Conservation (phyloP, 2,113 vertebrate species). For the Malurus melanocephalus region DNA sequence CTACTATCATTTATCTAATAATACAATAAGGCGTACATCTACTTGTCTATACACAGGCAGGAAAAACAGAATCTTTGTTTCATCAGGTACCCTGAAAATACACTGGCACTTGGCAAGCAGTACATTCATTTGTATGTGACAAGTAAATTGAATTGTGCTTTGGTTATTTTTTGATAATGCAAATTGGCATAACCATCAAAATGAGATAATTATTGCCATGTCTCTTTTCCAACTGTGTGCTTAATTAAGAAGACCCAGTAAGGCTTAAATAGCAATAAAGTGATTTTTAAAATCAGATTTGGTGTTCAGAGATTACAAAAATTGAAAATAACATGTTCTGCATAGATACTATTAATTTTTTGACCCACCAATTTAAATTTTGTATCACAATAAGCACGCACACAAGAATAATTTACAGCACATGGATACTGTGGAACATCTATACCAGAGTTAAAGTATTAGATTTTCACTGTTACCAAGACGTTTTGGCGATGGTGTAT, state of each 20-base stretch:
- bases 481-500: background rate
- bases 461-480: background rate
- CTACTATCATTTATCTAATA: background rate
- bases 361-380: conserved; percentile 15
- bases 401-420: conserved; percentile 9
- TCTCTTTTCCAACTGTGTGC: conserved; percentile 45
- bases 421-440: background rate
- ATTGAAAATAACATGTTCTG: conserved; percentile 49
- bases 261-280: conserved; percentile 58
- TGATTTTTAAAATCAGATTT: conserved; percentile 63
- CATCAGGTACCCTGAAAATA: background rate
- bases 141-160: conserved; percentile 31
- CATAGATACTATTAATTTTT: conserved; percentile 42
- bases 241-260: conserved; percentile 62
- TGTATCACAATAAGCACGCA: conserved; percentile 30
- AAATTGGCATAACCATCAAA: conserved; percentile 38
- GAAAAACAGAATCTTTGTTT: conserved; percentile 2
- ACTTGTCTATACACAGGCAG: background rate
- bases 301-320: conserved; percentile 45
- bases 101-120: background rate
- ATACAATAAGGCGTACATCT: background rate
- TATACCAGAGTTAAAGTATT: conserved; percentile 7
- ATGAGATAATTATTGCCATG: conserved; percentile 21
- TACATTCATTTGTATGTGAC: conserved; percentile 31
- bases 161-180: conserved; percentile 40